Evolutionary conservation across 1,140 invertebrate species (phyloP).

Genomic region (Drosophila burlai): DNA sequence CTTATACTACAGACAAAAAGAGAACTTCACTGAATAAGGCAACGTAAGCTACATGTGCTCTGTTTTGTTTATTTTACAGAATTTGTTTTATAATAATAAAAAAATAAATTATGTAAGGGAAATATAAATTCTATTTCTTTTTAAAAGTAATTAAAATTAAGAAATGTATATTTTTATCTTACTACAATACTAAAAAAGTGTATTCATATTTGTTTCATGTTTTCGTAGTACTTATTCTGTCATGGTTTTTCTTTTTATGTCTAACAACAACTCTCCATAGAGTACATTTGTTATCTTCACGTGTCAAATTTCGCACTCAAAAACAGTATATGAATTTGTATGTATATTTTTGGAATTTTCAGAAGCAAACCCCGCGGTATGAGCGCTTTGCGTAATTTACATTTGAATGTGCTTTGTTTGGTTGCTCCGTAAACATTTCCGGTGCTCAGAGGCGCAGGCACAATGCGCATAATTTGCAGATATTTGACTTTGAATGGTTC

Average conservation of each 20-base stretch:
- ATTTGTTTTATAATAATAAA: not conserved
- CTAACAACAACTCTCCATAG: not conserved
- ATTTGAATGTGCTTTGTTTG: slow-evolving; percentile 80
- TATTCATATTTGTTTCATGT: not conserved
- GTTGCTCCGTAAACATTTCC: slow-evolving; percentile 49
- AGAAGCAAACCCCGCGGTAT: slow-evolving; percentile 4
- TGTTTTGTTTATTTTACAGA: not conserved
- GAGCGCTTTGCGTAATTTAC: slow-evolving; percentile 62
- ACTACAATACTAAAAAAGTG: not conserved
- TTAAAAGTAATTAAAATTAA: not conserved
- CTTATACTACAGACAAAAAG: too few species aligned
- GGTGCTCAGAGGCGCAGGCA: slow-evolving; percentile 25
- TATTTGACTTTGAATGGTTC: slow-evolving; percentile 57
- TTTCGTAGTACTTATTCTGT: not conserved
- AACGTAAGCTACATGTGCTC: not conserved
- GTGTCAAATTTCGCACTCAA: slow-evolving; percentile 11
- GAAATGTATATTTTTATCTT: not conserved
- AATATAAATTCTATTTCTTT: not conserved
- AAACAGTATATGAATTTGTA: not conserved
- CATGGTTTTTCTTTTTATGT: not conserved
- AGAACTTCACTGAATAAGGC: not conserved
- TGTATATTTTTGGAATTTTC: slow-evolving; percentile 16
- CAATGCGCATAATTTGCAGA: slow-evolving; percentile 69
- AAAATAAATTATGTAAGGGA: not conserved
- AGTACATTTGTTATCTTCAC: not conserved